Conservation (phyloP, 2,888 invertebrate genomes). For the Erebia aethiops region DNA sequence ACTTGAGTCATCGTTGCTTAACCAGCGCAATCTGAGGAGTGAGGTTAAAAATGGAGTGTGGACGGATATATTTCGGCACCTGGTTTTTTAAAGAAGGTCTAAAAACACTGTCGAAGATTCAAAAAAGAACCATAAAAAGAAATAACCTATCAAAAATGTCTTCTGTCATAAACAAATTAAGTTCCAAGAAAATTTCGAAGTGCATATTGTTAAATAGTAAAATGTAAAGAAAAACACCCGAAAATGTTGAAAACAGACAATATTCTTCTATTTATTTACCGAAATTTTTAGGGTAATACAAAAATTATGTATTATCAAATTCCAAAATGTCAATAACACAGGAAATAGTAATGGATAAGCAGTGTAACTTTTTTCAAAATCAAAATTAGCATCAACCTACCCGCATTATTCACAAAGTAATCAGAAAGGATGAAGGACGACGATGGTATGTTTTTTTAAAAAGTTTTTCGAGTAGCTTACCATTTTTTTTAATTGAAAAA, state of each 20-base stretch:
- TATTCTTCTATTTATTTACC: background rate
- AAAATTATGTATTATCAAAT: background rate
- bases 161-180: slow-evolving; percentile 16
- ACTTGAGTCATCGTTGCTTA: too few species aligned
- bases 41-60: too few species aligned
- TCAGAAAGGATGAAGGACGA: slow-evolving; percentile 37
- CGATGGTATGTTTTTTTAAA: slow-evolving; percentile 32
- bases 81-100: background rate
- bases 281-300: background rate
- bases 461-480: too few species aligned
- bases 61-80: too few species aligned
- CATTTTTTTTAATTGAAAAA: too few species aligned
- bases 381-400: background rate
- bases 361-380: background rate
- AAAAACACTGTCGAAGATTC: background rate
- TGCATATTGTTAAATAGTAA: background rate
- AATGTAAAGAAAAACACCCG: slow-evolving; percentile 3
- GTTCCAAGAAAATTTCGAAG: slow-evolving; percentile 2
- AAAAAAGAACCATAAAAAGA: slow-evolving; percentile 1
- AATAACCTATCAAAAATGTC: slow-evolving; percentile 1
- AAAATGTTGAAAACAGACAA: slow-evolving; percentile 12
- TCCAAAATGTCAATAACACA: background rate
- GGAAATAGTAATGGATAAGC: background rate
- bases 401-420: slow-evolving; percentile 8
- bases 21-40: too few species aligned